Conservation (phyloP, 2,113 vertebrate species). For the Azemiops feae region DNA sequence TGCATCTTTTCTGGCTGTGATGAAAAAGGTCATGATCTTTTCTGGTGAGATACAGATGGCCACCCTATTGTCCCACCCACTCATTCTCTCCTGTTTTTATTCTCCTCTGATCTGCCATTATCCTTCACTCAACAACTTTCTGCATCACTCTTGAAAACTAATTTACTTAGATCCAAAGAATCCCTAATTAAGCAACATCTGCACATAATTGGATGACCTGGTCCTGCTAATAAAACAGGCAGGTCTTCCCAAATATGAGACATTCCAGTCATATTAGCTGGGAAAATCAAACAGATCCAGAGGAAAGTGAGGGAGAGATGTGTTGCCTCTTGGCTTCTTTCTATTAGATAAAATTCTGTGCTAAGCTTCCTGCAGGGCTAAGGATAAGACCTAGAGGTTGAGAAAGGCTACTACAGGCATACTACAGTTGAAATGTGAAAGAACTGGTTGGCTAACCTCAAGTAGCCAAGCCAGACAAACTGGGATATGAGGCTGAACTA, state of each 20-base stretch:
- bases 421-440: conserved; percentile 33
- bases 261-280: neutral
- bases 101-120: neutral
- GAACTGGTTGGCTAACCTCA: conserved; percentile 35
- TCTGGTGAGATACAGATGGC: neutral
- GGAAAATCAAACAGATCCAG: neutral
- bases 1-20: neutral
- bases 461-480: conserved; percentile 26
- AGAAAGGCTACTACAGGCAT: conserved; percentile 21
- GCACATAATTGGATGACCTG: neutral
- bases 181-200: neutral
- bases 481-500: conserved; percentile 12
- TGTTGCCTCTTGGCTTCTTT: neutral
- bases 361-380: neutral
- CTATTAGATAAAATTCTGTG: no score
- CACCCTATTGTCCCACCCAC: neutral
- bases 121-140: neutral
- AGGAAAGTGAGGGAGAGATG: neutral
- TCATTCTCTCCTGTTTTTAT: neutral
- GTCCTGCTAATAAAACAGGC: neutral
- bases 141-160: neutral
- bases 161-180: neutral
- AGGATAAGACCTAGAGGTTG: conserved; percentile 22
- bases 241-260: neutral
- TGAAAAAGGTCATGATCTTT: neutral